A percentile compares a stretch with the other conserved stretches of the same genome.
Evolutionary conservation across 2,888 invertebrate genomes (phyloP).

Genomic region (Dendrolimus pini): DNA sequence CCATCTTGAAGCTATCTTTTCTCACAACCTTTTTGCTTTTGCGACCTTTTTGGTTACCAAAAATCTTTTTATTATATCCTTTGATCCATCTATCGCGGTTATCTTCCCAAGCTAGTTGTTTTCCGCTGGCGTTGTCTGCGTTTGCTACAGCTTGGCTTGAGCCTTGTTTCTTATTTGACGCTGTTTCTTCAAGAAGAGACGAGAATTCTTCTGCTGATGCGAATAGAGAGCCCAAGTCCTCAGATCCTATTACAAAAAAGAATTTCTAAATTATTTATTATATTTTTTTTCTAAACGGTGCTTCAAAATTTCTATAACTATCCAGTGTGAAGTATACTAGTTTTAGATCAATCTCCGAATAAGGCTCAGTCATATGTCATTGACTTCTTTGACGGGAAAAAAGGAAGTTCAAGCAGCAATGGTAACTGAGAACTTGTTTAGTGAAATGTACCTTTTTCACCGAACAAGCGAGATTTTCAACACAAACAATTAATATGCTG

Average conservation of each 20-base stretch:
- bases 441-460: no score
- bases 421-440: no score
- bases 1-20: constrained; percentile 27
- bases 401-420: no score
- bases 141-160: constrained; percentile 84
- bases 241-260: constrained; percentile 36
- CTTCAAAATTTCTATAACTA: no score
- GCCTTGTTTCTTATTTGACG: constrained; percentile 77
- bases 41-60: constrained; percentile 43
- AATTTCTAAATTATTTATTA: no score
- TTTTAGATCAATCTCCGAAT: no score
- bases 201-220: constrained; percentile 94
- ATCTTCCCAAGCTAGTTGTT: constrained; percentile 90
- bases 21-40: constrained; percentile 16
- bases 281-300: no score
- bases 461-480: no score
- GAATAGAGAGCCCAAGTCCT: constrained; percentile 80
- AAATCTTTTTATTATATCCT: constrained; percentile 69
- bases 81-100: constrained; percentile 80
- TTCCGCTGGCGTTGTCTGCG: constrained; percentile 85
- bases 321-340: no score
- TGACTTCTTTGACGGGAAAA: no score
- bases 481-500: no score
- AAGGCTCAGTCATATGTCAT: no score
- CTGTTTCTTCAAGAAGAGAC: constrained; percentile 89